These are phyloP conservation scores for Caenorhabditis remanei DNA, from an alignment of 1,140 invertebrate species.

Conservation along the genomic window DNA sequence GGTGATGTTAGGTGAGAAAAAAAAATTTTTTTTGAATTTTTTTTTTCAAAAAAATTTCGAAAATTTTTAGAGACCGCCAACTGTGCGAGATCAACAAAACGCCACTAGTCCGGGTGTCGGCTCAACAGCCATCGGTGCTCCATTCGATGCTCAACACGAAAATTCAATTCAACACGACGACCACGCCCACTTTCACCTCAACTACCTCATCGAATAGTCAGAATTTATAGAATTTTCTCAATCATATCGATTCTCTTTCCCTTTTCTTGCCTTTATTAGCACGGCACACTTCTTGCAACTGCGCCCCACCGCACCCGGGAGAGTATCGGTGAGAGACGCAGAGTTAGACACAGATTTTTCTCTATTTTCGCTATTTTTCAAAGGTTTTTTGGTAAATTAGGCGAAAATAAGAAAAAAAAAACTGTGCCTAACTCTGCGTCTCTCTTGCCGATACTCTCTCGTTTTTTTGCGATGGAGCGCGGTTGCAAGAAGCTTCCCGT, in stretches of 20 bases:
- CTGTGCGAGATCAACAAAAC: slow-evolving; percentile 39
- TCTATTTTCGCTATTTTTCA: no score
- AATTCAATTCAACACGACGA: slow-evolving; percentile 18
- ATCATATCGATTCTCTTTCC: not conserved
- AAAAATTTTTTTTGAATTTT: no score
- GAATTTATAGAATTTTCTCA: not conserved
- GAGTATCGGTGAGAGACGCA: no score
- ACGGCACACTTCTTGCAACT: no score
- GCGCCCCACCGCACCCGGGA: no score
- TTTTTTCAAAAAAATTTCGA: not conserved
- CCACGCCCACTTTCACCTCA: not conserved
- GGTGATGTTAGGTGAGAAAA: slow-evolving; percentile 83
- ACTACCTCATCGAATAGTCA: not conserved
- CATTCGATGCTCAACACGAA: slow-evolving; percentile 31
- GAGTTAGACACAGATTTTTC: no score
- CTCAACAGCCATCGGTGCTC: slow-evolving; percentile 5
- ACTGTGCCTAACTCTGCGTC: no score
- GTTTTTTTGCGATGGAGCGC: no score
- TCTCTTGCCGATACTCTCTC: no score
- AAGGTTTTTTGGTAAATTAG: no score
- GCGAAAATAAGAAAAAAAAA: no score
- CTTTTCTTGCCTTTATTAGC: not conserved
- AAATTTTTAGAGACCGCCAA: slow-evolving; percentile 8
- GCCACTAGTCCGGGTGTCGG: not conserved
- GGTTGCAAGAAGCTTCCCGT: no score